A percentile compares a stretch with the other conserved stretches of the same genome.
Conservation (phyloP, 2,797 vertebrate species). For the Lepilemur septentrionalis region DNA sequence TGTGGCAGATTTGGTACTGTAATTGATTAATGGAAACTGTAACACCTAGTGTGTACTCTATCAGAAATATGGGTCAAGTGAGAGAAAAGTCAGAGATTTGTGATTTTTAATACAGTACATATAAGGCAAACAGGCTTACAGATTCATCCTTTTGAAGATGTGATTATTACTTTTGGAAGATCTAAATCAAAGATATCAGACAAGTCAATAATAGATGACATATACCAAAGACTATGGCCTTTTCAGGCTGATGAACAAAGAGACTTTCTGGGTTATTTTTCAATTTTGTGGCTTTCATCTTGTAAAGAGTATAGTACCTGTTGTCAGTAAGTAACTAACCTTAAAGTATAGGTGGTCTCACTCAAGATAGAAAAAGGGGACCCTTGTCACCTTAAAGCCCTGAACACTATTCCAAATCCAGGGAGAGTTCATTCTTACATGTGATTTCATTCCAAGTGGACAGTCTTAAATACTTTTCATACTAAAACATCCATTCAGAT, state of each 20-base stretch:
- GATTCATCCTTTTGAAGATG: constrained; percentile 54
- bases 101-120: background rate
- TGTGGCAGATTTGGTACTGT: constrained; percentile 7
- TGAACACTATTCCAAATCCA: background rate
- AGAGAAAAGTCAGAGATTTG: constrained; percentile 32
- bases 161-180: constrained; percentile 63
- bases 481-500: background rate
- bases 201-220: constrained; percentile 55
- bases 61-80: background rate
- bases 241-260: constrained; percentile 30
- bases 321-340: constrained; percentile 56
- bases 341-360: constrained; percentile 39
- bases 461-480: background rate
- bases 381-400: background rate
- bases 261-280: constrained; percentile 58
- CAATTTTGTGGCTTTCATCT: constrained; percentile 62
- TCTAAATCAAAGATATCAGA: constrained; percentile 64
- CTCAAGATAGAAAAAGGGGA: constrained; percentile 33
- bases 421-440: background rate
- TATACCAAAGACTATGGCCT: background rate
- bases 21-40: background rate
- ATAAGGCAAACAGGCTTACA: constrained; percentile 26
- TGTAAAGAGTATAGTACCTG: constrained; percentile 20
- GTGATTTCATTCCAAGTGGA: background rate
- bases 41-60: background rate